These are phyloP conservation scores for Nematolebias whitei DNA, from an alignment of 2,113 vertebrate genomes.

Conservation along the genomic window DNA sequence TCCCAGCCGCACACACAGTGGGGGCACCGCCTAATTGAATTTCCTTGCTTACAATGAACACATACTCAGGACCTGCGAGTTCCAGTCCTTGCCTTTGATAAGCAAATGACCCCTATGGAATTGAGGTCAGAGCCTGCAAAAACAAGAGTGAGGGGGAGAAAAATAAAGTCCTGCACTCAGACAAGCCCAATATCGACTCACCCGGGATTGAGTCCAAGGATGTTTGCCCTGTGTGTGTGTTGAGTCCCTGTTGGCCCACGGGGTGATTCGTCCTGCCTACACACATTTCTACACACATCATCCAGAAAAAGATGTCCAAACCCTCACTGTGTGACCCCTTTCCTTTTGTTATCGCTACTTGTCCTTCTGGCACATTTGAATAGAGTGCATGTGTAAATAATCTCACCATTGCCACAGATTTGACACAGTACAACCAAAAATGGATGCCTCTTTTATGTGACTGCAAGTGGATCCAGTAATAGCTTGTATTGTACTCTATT, in stretches of 20 bases:
- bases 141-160: conserved; percentile 82
- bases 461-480: conserved; percentile 29
- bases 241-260: conserved; percentile 61
- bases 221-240: conserved; percentile 71
- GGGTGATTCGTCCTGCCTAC: conserved; percentile 52
- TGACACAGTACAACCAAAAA: conserved; percentile 12
- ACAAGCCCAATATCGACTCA: conserved; percentile 76
- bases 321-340: conserved; percentile 21
- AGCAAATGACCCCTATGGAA: conserved; percentile 88
- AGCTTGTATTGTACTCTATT: conserved; percentile 36
- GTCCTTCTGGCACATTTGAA: conserved; percentile 39
- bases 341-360: conserved; percentile 35
- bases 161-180: conserved; percentile 81
- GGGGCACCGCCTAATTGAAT: conserved; percentile 86
- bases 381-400: conserved; percentile 57
- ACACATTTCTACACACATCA: background rate
- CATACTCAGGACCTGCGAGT: conserved; percentile 78
- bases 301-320: conserved; percentile 3
- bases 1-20: conserved; percentile 62
- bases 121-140: conserved; percentile 87
- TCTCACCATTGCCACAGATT: conserved; percentile 40
- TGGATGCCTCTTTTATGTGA: conserved; percentile 9
- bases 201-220: conserved; percentile 67
- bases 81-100: conserved; percentile 86
- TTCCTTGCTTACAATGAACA: conserved; percentile 86